phyloP scores from a whole-genome alignment of 2,113 vertebrate species.

The Triplophysa dalaica region DNA sequence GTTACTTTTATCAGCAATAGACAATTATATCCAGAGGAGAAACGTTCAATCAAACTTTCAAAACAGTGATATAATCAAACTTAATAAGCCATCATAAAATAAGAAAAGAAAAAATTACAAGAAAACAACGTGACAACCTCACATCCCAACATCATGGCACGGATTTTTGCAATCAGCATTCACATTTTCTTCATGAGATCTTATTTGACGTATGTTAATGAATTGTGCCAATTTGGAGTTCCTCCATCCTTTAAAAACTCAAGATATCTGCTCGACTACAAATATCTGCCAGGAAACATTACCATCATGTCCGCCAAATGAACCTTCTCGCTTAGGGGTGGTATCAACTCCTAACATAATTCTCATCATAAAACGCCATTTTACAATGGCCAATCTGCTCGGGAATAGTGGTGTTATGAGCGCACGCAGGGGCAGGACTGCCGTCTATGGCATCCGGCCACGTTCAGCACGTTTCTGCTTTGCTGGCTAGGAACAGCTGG shows the following conservation, averaged over 20 bases:
- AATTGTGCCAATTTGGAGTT: neutral
- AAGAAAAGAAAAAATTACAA: no score
- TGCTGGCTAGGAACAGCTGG: constrained; percentile 60
- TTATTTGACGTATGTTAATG: neutral
- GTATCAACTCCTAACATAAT: constrained; percentile 15
- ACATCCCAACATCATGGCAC: neutral
- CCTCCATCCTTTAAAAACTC: neutral
- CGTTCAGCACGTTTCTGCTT: constrained; percentile 50
- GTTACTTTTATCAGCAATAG: no score
- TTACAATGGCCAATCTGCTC: neutral
- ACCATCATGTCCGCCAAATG: neutral
- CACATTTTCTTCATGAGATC: no score
- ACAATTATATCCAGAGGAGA: no score
- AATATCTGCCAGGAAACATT: neutral
- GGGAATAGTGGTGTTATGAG: constrained; percentile 58
- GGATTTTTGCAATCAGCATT: neutral
- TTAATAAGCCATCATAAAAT: no score
- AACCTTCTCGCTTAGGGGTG: neutral
- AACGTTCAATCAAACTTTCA: no score
- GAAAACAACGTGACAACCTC: no score
- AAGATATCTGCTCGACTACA: neutral
- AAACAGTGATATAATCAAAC: no score
- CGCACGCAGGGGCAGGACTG: constrained; percentile 56
- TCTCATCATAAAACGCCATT: neutral
- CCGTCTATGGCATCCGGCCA: constrained; percentile 54